Conservation (phyloP, 2,113 vertebrate species). For the Passer montanus region DNA sequence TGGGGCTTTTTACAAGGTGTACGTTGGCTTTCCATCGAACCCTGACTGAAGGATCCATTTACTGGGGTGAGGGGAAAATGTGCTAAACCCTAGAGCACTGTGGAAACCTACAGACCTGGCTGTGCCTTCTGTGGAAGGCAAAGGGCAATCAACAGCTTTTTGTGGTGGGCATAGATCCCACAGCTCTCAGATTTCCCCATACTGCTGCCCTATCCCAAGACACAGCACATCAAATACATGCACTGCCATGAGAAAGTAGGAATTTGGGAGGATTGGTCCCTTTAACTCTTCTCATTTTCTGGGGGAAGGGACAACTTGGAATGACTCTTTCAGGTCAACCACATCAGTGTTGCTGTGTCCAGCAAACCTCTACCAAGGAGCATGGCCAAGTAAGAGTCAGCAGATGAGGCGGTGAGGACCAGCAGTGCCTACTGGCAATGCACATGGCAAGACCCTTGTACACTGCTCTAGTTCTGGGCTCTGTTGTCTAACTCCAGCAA, state of each 20-base stretch:
- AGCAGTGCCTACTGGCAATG: not conserved
- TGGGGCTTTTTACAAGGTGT: not conserved
- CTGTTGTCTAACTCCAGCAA: not conserved
- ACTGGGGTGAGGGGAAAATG: not conserved
- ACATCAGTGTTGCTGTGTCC: not conserved
- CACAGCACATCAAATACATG: accelerated
- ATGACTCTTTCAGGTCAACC: not conserved
- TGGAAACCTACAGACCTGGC: not conserved
- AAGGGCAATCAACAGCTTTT: not conserved
- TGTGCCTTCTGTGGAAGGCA: not conserved
- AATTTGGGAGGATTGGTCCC: not conserved
- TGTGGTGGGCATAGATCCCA: not conserved
- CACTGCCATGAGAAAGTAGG: not conserved
- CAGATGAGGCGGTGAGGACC: not conserved
- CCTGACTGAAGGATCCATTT: not conserved
- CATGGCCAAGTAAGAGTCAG: not conserved
- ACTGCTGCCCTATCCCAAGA: not conserved
- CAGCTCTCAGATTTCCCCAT: not conserved
- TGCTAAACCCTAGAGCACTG: not conserved
- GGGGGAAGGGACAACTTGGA: not conserved
- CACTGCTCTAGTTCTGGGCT: not conserved
- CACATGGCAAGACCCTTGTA: accelerated
- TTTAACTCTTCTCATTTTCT: not conserved
- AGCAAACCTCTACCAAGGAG: not conserved
- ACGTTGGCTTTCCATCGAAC: accelerated